Evolutionary conservation across 2,888 invertebrate genomes (phyloP).

Genomic region (Mythimna albipuncta): DNA sequence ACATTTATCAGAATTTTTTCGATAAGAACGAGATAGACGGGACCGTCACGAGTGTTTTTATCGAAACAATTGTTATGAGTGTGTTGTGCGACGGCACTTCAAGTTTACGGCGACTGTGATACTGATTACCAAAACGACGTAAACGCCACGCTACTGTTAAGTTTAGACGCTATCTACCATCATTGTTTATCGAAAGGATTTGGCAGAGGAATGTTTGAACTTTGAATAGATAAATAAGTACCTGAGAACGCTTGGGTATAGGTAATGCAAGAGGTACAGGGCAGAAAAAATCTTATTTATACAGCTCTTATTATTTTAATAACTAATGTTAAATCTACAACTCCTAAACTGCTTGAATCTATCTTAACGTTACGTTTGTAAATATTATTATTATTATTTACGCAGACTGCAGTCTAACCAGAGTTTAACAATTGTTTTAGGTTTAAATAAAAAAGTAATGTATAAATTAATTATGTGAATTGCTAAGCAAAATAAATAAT

Average conservation of each 20-base stretch:
- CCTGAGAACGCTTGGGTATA: neutral
- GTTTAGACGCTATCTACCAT: slow-evolving; percentile 46
- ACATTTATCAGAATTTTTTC: slow-evolving; percentile 15
- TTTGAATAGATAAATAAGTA: neutral
- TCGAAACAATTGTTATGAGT: slow-evolving; percentile 48
- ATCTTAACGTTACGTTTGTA: neutral
- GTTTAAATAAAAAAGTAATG: neutral
- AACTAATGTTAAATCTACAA: neutral
- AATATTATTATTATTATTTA: slow-evolving; percentile 21
- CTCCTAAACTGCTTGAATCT: neutral
- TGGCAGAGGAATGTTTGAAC: slow-evolving; percentile 3
- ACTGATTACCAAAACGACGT: slow-evolving; percentile 44
- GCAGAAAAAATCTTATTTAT: neutral
- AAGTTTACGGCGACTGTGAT: slow-evolving; percentile 34
- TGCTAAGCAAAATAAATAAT: too few species aligned
- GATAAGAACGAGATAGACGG: slow-evolving; percentile 32
- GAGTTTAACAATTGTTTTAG: neutral
- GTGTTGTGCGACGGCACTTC: slow-evolving; percentile 22
- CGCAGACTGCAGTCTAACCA: neutral
- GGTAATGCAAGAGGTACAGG: neutral
- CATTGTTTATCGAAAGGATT: slow-evolving; percentile 40
- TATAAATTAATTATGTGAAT: neutral
- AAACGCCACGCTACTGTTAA: slow-evolving; percentile 50
- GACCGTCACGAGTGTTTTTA: slow-evolving; percentile 42
- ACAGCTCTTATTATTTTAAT: neutral